Evolutionary conservation across 2,113 vertebrate genomes (phyloP), one percentile per base, ranked within the genome.

Genomic region (Pimephales promelas): DNA sequence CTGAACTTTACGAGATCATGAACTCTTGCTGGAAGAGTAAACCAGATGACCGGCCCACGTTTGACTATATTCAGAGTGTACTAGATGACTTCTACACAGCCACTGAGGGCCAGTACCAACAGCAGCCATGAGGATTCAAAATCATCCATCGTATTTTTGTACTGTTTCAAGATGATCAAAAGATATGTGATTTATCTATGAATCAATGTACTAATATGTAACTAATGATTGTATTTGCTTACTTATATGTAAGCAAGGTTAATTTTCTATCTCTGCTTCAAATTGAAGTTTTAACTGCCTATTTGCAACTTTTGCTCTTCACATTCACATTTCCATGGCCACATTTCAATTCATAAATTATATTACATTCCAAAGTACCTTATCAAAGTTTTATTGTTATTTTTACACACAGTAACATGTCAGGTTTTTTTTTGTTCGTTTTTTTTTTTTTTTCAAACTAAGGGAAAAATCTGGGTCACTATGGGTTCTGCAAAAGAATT

Each of bases 1-100:
- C 82, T 10, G 95, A 96, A 90, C 92, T 99, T 4, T 98, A 99
- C 0, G 90, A 90, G 0, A 83, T 98, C 43, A 97, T 99, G 97
- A 88, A 56, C 74, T 91, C 90, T 5, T 99, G 97, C 93, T 99
- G 98, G 98, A 95, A 93, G 77, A 90, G 75, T 85, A 94, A 87
- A 74, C 95, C 97, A 0, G 96, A 98, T 2, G 96, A 98, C 71
- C 92, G 97, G 36, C 97, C 98, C 49, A 98, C 97, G 1, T 99
- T 99, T 0, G 97, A 99, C 56, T 99, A 95, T 86, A 88, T 93
- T 10, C 97, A 98, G 92, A 98, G 97, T 1, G 79, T 98, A 31
- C 82, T 99, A 84, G 96, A 97, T 0, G 97, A 99, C 90, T 99
- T 97, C 91, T 98, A 94, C 81, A 99, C 97, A 0, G 96, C 97